phyloP scores from a whole-genome alignment of 2,888 invertebrate genomes.

The Brachyopa scutellaris region DNA sequence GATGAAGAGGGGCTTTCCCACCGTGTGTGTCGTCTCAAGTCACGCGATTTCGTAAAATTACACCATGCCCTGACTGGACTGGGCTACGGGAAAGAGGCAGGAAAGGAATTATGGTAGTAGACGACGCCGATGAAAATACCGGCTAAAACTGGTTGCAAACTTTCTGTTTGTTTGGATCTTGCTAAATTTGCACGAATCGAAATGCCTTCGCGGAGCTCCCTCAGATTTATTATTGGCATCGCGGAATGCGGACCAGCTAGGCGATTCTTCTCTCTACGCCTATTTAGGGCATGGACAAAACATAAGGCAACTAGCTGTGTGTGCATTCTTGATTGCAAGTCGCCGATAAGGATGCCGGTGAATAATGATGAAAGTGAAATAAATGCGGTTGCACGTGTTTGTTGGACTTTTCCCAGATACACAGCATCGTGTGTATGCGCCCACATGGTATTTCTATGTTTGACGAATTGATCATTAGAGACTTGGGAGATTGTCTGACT shows the following conservation, averaged over 20 bases:
- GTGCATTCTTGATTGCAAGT: conserved; percentile 27
- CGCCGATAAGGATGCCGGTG: conserved; percentile 27
- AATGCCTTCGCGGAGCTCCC: conserved; percentile 30
- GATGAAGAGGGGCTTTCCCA: conserved; percentile 22
- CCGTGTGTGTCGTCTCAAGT: conserved; percentile 26
- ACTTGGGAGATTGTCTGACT: no score
- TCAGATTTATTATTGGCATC: conserved; percentile 55
- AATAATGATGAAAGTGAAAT: conserved; percentile 55
- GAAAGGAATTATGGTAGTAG: conserved; percentile 18
- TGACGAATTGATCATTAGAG: no score
- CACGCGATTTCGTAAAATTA: conserved; percentile 61
- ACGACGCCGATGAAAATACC: conserved; percentile 42
- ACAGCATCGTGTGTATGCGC: neutral
- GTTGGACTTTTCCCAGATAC: neutral
- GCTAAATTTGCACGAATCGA: neutral
- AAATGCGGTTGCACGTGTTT: conserved; percentile 32
- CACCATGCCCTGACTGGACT: neutral
- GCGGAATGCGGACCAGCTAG: conserved; percentile 39
- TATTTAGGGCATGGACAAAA: conserved; percentile 50
- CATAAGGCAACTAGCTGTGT: conserved; percentile 17
- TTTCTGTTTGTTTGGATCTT: conserved; percentile 9
- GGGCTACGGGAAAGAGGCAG: neutral
- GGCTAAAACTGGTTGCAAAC: conserved; percentile 41
- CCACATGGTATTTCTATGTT: neutral
- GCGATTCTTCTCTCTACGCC: conserved; percentile 1